Evolutionary conservation across 2,113 vertebrate species (phyloP).

Genomic region (Gambusia affinis): DNA sequence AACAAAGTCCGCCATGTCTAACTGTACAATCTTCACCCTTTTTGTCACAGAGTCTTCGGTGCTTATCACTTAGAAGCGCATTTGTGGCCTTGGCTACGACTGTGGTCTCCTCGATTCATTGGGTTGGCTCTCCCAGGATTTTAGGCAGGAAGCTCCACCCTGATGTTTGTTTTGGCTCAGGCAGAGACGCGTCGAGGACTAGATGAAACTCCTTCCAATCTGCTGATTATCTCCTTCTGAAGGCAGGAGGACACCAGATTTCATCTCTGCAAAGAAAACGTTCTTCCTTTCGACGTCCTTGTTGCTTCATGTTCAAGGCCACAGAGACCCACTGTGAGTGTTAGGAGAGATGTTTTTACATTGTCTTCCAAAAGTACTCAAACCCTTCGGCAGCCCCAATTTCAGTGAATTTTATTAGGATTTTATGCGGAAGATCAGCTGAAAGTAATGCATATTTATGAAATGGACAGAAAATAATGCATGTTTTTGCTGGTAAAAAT

Average conservation of each 20-base stretch:
- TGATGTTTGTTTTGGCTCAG: slow-evolving; percentile 71
- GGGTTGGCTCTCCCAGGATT: slow-evolving; percentile 61
- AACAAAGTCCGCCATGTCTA: not conserved
- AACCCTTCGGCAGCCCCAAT: not conserved
- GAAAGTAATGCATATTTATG: no score
- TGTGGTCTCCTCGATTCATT: slow-evolving; percentile 29
- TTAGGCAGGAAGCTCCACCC: slow-evolving; percentile 75
- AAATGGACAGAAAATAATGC: not conserved
- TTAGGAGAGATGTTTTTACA: not conserved
- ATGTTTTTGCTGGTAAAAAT: not conserved
- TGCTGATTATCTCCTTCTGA: slow-evolving; percentile 43
- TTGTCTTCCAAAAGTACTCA: not conserved
- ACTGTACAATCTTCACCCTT: slow-evolving; percentile 39
- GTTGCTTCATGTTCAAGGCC: not conserved
- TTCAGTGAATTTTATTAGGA: no score
- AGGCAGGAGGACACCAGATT: slow-evolving; percentile 17
- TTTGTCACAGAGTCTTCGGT: slow-evolving; percentile 15
- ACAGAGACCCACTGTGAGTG: not conserved
- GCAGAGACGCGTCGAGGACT: slow-evolving; percentile 31
- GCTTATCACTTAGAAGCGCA: slow-evolving; percentile 38
- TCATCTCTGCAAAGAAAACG: slow-evolving; percentile 3
- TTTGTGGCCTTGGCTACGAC: slow-evolving; percentile 49
- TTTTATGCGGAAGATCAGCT: no score
- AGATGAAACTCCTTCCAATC: slow-evolving; percentile 48
- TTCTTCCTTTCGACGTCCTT: not conserved